Base-by-base conservation (phyloP, 2,888 invertebrate genomes). In the Drosophila planitibia region DNA sequence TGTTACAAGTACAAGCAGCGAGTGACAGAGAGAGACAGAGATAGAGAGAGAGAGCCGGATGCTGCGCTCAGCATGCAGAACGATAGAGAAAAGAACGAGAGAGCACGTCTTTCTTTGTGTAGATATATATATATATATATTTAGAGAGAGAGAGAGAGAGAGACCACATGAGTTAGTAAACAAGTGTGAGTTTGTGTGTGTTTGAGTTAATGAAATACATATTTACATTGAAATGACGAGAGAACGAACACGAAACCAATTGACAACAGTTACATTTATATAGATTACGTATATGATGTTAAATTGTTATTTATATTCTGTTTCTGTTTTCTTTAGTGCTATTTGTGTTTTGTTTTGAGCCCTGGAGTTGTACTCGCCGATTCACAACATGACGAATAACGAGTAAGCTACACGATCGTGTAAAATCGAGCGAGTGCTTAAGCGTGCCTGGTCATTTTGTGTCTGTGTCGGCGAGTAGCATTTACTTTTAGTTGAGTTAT, bases 301-400 rank as follows among this genome's bases (percentile, higher is more conserved):
- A 22, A 51, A 51, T 49, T 49, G 47, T 53, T 51, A 47, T 41
- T 47, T 47, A 61, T 41, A 58, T 47, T 37, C 37, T 32, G 58
- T 51, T 32, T 53, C 52, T 39, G 22, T 54, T 30, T 51, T 16
- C 39, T 51, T 37, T 12, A 25, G 28, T 58, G 32, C 47, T 63
- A 39, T 53, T 60, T 52, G 33, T 66, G 25, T 30, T 25, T 67
- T 57, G 14, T 49, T 73, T 62, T 37, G 41, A 57, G 82, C 83
- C 81, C 83, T 83, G 83, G 82, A 82, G 82, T 83, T 71, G 74
- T 78, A 83, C 82, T 82, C 82, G 81, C 73, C 68, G 82, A 81
- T 63, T 66, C 84, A 82, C 82, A 82, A 82, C 66, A 65, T 82
- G 81, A 82, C 83, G 55, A 83, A 68, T 81, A 82, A 82, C 82